A percentile compares a stretch with the other conserved stretches of the same genome.
These are phyloP conservation scores for Sterna hirundo DNA, from an alignment of 2,113 vertebrate species.

Conservation along the genomic window DNA sequence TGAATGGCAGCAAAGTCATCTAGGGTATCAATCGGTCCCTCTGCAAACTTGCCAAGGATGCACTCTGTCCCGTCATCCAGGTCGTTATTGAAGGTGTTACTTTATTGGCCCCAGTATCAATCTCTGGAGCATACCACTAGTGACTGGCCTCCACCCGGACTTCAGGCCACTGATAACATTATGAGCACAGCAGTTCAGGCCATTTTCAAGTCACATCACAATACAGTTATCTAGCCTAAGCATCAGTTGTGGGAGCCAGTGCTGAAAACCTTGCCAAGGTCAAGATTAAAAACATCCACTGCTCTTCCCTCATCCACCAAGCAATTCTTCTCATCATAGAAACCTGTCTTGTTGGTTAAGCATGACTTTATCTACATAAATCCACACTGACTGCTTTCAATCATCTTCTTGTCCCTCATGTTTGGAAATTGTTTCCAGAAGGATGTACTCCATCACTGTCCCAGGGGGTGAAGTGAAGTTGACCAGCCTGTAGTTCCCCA, in stretches of 20 bases:
- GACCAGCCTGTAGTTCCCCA: not conserved
- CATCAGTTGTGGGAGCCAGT: not conserved
- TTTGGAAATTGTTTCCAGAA: not conserved
- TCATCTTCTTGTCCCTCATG: not conserved
- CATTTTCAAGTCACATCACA: not conserved
- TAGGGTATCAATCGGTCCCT: not conserved
- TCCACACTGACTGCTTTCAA: not conserved
- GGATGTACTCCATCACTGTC: not conserved
- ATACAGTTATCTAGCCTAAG: not conserved
- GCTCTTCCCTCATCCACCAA: not conserved
- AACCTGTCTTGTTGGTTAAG: not conserved
- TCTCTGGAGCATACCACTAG: not conserved
- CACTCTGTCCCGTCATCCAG: not conserved
- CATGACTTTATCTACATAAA: not conserved
- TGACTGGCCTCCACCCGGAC: not conserved
- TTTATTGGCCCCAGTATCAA: not conserved
- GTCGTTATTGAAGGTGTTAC: not conserved
- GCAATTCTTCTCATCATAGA: not conserved
- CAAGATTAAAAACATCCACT: not conserved
- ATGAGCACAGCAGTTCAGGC: not conserved
- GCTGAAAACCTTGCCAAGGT: not conserved
- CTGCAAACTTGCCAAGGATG: fast-evolving
- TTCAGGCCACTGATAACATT: not conserved
- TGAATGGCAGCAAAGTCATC: not conserved
- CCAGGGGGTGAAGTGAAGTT: not conserved